phyloP scores from a whole-genome alignment of 2,888 invertebrate genomes.

The Steinernema hermaphroditum region DNA sequence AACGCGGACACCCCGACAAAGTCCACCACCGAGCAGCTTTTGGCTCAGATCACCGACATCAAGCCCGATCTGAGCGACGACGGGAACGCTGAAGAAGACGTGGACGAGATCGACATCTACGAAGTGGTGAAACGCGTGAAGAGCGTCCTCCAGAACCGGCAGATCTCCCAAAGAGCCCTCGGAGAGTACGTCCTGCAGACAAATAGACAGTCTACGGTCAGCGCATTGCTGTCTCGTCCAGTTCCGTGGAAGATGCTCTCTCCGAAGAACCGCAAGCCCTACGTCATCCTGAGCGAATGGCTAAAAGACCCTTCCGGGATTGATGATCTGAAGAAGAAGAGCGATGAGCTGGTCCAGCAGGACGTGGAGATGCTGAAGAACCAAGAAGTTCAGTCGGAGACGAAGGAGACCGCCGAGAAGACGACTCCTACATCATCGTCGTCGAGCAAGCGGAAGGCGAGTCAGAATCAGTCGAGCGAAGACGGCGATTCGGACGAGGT shows the following conservation, averaged over 20 bases:
- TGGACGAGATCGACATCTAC: slow-evolving; percentile 92
- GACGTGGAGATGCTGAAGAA: slow-evolving; percentile 30
- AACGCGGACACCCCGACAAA: slow-evolving; percentile 27
- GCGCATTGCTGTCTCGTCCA: slow-evolving; percentile 92
- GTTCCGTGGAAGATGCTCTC: slow-evolving; percentile 99
- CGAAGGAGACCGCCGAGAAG: not conserved
- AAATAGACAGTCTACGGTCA: slow-evolving; percentile 74
- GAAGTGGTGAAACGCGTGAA: slow-evolving; percentile 78
- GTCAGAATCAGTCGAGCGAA: slow-evolving; percentile 7
- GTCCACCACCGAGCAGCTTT: slow-evolving; percentile 7
- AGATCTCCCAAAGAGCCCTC: slow-evolving; percentile 86
- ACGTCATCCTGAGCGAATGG: slow-evolving; percentile 33
- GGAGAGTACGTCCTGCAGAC: slow-evolving; percentile 91
- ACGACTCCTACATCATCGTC: not conserved
- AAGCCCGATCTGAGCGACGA: slow-evolving; percentile 73
- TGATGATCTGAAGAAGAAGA: slow-evolving; percentile 27
- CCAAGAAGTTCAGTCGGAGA: not conserved
- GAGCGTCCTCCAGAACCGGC: slow-evolving; percentile 69
- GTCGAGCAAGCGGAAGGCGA: slow-evolving; percentile 8
- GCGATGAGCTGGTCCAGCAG: slow-evolving; percentile 18
- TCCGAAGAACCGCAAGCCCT: slow-evolving; percentile 85
- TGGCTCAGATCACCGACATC: slow-evolving; percentile 23
- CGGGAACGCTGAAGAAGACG: slow-evolving; percentile 89
- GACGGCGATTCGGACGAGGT: slow-evolving; percentile 13
- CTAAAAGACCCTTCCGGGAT: slow-evolving; percentile 28